Percentiles rank a stretch among this genome's conserved stretches.
phyloP scores from a whole-genome alignment of 2,113 vertebrate genomes.

The Nycticebus coucang region DNA sequence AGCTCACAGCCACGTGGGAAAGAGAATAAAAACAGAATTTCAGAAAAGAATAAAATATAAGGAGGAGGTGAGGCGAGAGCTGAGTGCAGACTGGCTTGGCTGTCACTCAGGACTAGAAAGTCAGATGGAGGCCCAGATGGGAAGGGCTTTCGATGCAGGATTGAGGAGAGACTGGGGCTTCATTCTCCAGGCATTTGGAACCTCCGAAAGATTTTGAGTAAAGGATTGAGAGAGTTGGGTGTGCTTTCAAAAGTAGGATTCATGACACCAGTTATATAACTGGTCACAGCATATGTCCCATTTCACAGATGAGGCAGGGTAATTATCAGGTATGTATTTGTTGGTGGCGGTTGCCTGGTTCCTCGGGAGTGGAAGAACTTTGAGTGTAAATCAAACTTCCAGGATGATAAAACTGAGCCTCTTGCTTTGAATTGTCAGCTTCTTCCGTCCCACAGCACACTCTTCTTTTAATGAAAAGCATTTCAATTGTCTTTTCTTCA shows the following conservation, averaged over 20 bases:
- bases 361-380: neutral
- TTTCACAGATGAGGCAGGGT: neutral
- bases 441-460: neutral
- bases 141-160: neutral
- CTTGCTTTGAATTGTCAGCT: neutral
- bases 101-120: rapidly evolving
- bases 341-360: neutral
- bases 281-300: neutral
- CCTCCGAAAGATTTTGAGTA: neutral
- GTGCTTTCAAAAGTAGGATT: neutral
- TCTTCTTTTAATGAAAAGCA: neutral
- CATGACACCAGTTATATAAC: neutral
- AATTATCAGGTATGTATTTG: too few relatives aligned
- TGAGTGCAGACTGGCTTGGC: neutral
- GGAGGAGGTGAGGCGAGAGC: neutral
- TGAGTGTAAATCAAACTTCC: neutral
- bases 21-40: neutral
- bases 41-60: neutral
- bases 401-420: neutral
- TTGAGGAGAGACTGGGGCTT: neutral
- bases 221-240: neutral
- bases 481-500: neutral
- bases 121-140: neutral
- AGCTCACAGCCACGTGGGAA: neutral
- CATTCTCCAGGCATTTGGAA: neutral